Percentiles rank a stretch among this genome's conserved stretches.
phyloP scores from a whole-genome alignment of 1,140 invertebrate genomes.

The Sinella curviseta region DNA sequence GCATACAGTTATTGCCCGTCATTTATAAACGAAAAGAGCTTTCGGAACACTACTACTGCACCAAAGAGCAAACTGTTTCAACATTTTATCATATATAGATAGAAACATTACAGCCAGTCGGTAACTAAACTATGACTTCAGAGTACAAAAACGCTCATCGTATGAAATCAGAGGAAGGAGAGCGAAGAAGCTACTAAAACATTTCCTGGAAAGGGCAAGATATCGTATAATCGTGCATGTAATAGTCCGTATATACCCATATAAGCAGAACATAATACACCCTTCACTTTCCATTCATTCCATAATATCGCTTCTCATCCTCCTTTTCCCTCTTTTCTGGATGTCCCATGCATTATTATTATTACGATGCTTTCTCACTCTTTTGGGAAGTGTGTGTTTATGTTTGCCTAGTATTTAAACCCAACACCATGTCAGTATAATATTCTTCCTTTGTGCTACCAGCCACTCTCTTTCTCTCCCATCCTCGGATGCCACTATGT shows the following conservation, averaged over 20 bases:
- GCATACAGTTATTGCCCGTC: constrained; percentile 7
- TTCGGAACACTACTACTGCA: background rate
- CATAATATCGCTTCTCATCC: background rate
- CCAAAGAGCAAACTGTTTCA: no score
- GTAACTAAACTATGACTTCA: background rate
- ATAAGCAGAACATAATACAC: background rate
- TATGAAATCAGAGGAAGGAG: no score
- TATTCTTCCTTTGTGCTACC: background rate
- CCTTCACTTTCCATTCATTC: background rate
- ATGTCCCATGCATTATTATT: no score
- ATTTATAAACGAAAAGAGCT: background rate
- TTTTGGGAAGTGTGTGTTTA: background rate
- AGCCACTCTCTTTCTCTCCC: background rate
- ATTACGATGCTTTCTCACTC: background rate
- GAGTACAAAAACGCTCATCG: background rate
- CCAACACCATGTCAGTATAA: background rate
- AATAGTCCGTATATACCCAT: background rate
- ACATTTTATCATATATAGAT: background rate
- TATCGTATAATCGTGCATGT: background rate
- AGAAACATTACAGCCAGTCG: background rate
- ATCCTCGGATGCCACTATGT: background rate
- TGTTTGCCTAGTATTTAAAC: no score
- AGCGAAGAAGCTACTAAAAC: background rate
- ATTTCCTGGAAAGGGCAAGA: background rate
- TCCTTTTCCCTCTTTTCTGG: background rate